Conservation (phyloP, 2,888 invertebrate species). For the Cetonia aurata region DNA sequence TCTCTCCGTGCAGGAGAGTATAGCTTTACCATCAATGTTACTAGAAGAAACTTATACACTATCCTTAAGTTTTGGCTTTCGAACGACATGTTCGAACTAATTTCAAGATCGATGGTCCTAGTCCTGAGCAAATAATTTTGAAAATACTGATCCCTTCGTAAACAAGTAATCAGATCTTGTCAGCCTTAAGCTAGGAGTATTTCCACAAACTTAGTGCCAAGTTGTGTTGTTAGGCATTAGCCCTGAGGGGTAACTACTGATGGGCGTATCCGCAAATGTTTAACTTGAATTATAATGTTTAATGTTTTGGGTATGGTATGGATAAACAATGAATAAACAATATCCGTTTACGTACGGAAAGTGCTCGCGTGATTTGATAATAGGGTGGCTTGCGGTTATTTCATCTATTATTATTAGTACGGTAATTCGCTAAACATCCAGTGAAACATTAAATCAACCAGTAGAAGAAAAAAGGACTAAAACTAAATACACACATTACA, state of each 20-base stretch:
- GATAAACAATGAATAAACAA: background rate
- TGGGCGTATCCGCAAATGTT: background rate
- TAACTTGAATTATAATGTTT: conserved; percentile 1
- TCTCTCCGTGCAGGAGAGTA: too few relatives aligned
- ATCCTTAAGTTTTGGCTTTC: background rate
- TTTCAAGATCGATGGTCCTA: conserved; percentile 14
- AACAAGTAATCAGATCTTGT: conserved; percentile 23
- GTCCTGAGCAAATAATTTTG: conserved; percentile 21
- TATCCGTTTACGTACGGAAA: too few relatives aligned
- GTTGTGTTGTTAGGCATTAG: background rate
- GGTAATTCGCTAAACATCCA: conserved; percentile 14
- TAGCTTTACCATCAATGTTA: too few relatives aligned
- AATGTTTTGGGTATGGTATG: background rate
- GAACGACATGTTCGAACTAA: conserved; percentile 5
- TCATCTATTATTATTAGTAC: background rate
- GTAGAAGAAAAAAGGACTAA: too few relatives aligned
- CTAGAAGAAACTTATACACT: too few relatives aligned
- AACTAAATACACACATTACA: too few relatives aligned
- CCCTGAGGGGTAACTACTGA: conserved; percentile 4
- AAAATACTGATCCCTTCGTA: conserved; percentile 18
- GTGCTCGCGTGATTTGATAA: too few relatives aligned
- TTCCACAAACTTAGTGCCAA: background rate
- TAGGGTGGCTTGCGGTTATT: too few relatives aligned
- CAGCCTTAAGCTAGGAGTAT: background rate
- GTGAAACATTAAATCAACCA: too few relatives aligned